Conservation (phyloP, 2,113 vertebrate species). For the Sardina pilchardus region DNA sequence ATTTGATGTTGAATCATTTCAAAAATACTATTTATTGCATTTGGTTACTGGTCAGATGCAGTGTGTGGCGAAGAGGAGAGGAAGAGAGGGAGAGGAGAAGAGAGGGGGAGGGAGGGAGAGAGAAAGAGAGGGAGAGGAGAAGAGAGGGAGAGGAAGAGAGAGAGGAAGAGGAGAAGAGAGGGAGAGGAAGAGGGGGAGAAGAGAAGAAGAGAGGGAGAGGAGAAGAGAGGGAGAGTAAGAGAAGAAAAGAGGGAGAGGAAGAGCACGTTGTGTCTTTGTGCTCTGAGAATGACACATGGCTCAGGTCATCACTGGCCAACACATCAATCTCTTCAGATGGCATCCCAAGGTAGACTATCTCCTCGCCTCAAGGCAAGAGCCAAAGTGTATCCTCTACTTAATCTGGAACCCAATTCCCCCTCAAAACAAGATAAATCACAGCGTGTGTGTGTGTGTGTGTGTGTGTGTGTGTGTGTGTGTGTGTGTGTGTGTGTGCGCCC, state of each 20-base stretch:
- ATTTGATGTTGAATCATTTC: neutral
- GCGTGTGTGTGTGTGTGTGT: conserved; percentile 43
- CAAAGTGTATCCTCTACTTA: conserved; percentile 46
- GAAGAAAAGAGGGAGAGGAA: conserved; percentile 13
- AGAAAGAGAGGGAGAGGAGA: conserved; percentile 11
- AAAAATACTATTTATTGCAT: too few relatives aligned
- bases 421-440: conserved; percentile 54
- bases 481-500: conserved; percentile 41
- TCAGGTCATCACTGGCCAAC: conserved; percentile 35
- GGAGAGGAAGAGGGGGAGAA: conserved; percentile 37
- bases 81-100: conserved; percentile 4
- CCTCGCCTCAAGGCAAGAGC: conserved; percentile 43
- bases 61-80: neutral
- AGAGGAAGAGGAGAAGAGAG: neutral
- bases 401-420: conserved; percentile 48
- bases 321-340: conserved; percentile 46
- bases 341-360: conserved; percentile 48
- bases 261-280: conserved; percentile 36
- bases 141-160: too few relatives aligned
- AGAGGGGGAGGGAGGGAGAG: too few relatives aligned
- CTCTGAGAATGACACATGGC: conserved; percentile 38
- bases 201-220: neutral
- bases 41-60: neutral
- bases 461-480: conserved; percentile 43
- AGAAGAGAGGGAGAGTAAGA: neutral